Evolutionary conservation across 2,797 vertebrate species (phyloP), one percentile per base, ranked within the genome.

Genomic region (Aselliscus stoliczkanus): DNA sequence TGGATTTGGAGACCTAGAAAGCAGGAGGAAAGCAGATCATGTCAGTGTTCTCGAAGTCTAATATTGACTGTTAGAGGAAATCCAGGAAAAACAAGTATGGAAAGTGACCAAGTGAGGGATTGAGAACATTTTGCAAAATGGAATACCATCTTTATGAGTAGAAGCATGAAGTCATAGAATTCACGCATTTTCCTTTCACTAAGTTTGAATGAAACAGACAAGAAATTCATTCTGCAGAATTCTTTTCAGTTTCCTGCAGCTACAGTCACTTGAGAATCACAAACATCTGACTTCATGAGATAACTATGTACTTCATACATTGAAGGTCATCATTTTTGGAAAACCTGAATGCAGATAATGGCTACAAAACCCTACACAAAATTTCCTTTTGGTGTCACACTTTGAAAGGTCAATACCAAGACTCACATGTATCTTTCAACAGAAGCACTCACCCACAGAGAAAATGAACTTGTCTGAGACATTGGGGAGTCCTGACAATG

Each of bases 211-310:
- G 23, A 75, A 58, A 21, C 15, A 21, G 54, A 39, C 27, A 0
- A 13, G 18, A 60, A 9, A 11, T 27, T 31, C 25, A 11, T 27
- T 31, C 25, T 10, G 17, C 0, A 3, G 31, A 37, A 37, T 37
- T 23, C 31, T 58, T 21, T 52, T 21, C 60, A 52, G 2, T 50
- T 34, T 89, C 25, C 17, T 11, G 31, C 44, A 18, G 4, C 7
- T 20, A 1, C 9, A 34, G 23, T 44, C 21, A 3, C 54, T 62
- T 29, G 39, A 72, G 23, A 54, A 27, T 2, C 34, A 21, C 0
- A 21, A 31, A 2, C 8, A 8, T 14, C 37, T 23, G 14, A 31
- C 2, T 5, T n/a, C 3, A 0, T 10, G 10, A 27, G 54, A 37
- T 23, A 21, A 15, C 23, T 3, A 8, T 3, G 0, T 54, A 34